Base-by-base conservation (phyloP, 2,888 invertebrate genomes). In the Spisula subtruncata region DNA sequence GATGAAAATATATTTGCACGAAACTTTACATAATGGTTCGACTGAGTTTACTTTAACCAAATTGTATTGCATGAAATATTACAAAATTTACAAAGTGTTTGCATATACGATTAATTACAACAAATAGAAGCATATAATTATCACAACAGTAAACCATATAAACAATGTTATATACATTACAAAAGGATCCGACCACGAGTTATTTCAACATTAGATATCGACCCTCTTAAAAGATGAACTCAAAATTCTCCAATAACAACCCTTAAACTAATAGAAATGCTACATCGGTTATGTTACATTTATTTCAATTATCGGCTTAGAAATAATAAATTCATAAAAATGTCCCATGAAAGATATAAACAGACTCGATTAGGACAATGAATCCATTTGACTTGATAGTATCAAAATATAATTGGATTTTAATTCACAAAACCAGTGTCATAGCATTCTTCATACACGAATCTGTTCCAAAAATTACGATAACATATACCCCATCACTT, bases 361-460 rank as follows among this genome's bases (percentile, higher is more conserved):
- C 60, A 66, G n/a, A 66, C 20, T 4, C 60, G 60, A 75, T 75
- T 35, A 35, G 75, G 32, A 35, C n/a, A 75, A 75, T 75, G 75
- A 75, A 75, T 35, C 75, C 29, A 35, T 75, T 75, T 32, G 35
- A 32, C 75, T 35, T 16, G 32, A 32, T 75, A 32, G 5, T 75
- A 75, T 75, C 75, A 35, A 75, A 75, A 2, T 35, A 25, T 75
- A 75, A 75, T 75, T 75, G 75, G 32, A 75, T 75, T 75, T 75
- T 75, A 75, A 75, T 75, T 75, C 75, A 75, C 35, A 32, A 75
- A 35, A 18, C 14, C 75, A 75, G 32, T 5, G 16, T 35, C 75
- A 5, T 75, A 32, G 12, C 18, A 75, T 75, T 14, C 32, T 35
- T 75, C 25, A 75, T 75, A 32, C 29, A 5, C 32, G 35, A 75